These are phyloP conservation scores for Drosophila pegasa DNA, from an alignment of 2,888 invertebrate species.

Conservation along the genomic window DNA sequence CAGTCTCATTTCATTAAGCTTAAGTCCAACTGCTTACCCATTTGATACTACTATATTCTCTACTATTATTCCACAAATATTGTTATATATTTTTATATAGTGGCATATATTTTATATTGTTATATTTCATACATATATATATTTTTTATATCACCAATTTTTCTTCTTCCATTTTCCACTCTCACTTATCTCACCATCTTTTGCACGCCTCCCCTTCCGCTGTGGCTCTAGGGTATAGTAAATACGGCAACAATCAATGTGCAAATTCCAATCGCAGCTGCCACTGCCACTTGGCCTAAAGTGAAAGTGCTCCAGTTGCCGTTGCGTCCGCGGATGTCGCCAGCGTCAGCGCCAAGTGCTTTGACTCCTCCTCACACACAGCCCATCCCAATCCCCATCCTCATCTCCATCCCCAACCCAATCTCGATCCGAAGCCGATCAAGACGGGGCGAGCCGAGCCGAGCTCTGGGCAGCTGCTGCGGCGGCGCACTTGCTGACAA, in stretches of 20 bases:
- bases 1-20: not conserved
- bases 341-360: constrained; percentile 63
- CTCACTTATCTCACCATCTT: not conserved
- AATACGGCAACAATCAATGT: constrained; percentile 61
- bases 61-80: not conserved
- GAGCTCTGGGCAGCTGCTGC: constrained; percentile 39
- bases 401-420: constrained; percentile 20
- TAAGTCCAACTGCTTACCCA: not conserved
- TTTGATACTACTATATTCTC: too few relatives aligned
- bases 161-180: not conserved
- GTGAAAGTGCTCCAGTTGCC: constrained; percentile 84
- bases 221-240: constrained; percentile 23
- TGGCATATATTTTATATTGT: not conserved
- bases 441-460: constrained; percentile 15
- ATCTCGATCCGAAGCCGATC: constrained; percentile 14
- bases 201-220: not conserved
- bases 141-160: not conserved
- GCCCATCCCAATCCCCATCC: constrained; percentile 25
- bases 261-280: constrained; percentile 64
- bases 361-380: constrained; percentile 70
- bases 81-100: too few relatives aligned
- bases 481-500: constrained; percentile 77
- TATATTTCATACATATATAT: too few relatives aligned
- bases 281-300: constrained; percentile 62
- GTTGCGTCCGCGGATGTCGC: constrained; percentile 59